Evolutionary conservation across 2,797 vertebrate genomes (phyloP).

Genomic region (Phaenicophaeus curvirostris): DNA sequence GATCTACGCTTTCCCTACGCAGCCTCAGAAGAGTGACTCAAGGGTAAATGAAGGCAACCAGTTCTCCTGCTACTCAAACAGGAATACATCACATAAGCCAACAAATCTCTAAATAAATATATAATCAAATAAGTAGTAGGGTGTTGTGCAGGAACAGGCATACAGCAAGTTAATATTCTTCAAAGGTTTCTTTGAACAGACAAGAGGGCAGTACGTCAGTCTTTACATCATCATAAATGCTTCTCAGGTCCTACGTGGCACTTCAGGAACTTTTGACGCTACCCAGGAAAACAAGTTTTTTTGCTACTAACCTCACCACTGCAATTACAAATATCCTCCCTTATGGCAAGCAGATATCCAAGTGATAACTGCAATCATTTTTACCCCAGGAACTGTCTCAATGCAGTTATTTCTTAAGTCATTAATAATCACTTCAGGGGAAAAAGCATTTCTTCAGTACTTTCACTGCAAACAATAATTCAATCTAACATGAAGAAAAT

Average conservation of each 20-base stretch:
- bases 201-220: background rate
- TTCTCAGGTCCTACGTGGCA: background rate
- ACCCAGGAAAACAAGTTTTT: background rate
- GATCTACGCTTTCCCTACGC: accelerated
- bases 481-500: background rate
- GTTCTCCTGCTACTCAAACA: background rate
- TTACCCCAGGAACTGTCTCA: background rate
- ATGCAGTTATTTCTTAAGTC: background rate
- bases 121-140: background rate
- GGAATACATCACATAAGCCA: accelerated
- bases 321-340: background rate
- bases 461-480: background rate
- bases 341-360: background rate
- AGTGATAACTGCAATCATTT: background rate
- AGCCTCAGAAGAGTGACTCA: background rate
- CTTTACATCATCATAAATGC: background rate
- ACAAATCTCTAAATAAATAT: background rate
- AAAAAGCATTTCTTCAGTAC: background rate
- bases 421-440: background rate
- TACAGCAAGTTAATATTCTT: background rate
- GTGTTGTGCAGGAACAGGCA: background rate
- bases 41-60: background rate
- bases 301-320: background rate
- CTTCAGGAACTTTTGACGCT: background rate
- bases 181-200: background rate